Base-by-base conservation (phyloP, 1,140 invertebrate species). In the Tetraneura akinire region DNA sequence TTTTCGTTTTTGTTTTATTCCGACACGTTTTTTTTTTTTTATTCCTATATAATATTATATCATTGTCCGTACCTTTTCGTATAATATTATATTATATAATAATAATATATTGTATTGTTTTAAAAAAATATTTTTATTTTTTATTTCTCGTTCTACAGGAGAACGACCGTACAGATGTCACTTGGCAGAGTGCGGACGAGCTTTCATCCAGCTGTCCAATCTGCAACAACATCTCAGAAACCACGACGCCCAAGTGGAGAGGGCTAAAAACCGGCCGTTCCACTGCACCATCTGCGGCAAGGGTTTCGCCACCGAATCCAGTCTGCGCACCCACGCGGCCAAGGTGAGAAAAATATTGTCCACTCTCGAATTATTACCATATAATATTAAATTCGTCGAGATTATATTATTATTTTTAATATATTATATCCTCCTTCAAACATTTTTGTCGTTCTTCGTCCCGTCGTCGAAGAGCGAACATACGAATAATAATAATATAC, bases 151-250 rank as follows among this genome's bases (percentile, higher is more conserved):
- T 29, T 80, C 49, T 16, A 42, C 89, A 98, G 96, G 96, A 84
- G 96, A 97, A 88, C 91, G 96, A 83, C 96, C 96, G 13, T 98
- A 98, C 89, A 95, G 96, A 87, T 98, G 96, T 87, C 94, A 97
- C 85, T 89, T 97, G 83, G 94, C 95, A 45, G 95, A 97, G 84
- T 98, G 96, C 87, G 95, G 95, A 32, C 89, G 96, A 83, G 95
- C 96, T 80, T 98, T 98, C 88, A 98, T 98, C 85, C 96, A 98
- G 88, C 90, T 98, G 83, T 97, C 96, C 45, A 98, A 98, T 87
- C 91, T 98, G 14, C 96, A 98, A 85, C 96, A 98, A 85, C 96
- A 98, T 86, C 90, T 98, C 82, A 89, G 96, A 81, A 98, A 97
- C 87, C 96, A 98, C 87, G 96, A 98, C 84, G 94, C 95, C 78